Percentiles rank a stretch among this genome's conserved stretches.
Evolutionary conservation across 2,113 vertebrate genomes (phyloP).

Genomic region (Halichoeres trimaculatus): DNA sequence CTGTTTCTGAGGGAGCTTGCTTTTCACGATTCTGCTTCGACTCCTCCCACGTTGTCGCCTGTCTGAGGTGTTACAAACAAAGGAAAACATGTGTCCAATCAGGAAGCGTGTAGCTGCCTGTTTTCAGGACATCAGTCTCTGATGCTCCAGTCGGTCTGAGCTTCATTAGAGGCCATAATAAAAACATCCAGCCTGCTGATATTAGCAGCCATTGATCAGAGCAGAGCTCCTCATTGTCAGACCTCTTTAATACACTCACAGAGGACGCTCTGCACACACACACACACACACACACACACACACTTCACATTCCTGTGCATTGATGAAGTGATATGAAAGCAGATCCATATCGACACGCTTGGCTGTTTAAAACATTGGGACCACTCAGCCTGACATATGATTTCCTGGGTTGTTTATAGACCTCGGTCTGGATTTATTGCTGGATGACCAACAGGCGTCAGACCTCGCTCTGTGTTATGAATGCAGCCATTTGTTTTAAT

Average conservation of each 20-base stretch:
- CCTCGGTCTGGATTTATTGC: constrained; percentile 36
- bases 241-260: constrained; percentile 10
- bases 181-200: constrained; percentile 7
- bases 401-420: constrained; percentile 67
- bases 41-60: background rate
- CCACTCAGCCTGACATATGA: constrained; percentile 44
- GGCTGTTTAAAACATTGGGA: constrained; percentile 62
- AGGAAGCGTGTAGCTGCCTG: background rate
- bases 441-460: constrained; percentile 43
- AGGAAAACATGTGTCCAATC: background rate
- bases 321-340: constrained; percentile 50
- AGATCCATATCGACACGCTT: constrained; percentile 60
- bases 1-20: no score
- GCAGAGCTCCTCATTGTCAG: constrained; percentile 18
- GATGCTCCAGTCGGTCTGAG: constrained; percentile 1
- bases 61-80: background rate
- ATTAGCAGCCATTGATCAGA: constrained; percentile 44
- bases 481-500: constrained; percentile 61
- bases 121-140: background rate
- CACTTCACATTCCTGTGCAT: no score
- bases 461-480: constrained; percentile 47
- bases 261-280: constrained; percentile 17
- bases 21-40: background rate
- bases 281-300: no score
- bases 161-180: background rate